Evolutionary conservation across 2,797 vertebrate genomes (phyloP), one percentile per base, ranked within the genome.

Genomic region (Tapera naevia): DNA sequence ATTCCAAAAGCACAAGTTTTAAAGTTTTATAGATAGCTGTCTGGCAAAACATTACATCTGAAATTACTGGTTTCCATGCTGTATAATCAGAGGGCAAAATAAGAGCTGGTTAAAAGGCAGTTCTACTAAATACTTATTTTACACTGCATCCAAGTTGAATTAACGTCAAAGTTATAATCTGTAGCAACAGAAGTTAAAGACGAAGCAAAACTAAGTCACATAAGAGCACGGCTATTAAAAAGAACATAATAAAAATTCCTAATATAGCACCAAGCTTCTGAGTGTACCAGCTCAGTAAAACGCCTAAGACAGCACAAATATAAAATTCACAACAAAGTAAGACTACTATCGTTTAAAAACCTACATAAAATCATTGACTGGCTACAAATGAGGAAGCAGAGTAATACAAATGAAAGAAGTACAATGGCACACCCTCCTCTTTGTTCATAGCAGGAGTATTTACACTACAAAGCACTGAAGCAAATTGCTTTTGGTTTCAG

Each of bases 361-460:
- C 72, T 62, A 57, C 43, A 70, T 62, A 33, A 65, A 85, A 39
- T 51, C 91, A 82, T 27, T 75, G 80, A 91, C 48, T 41, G 81
- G 85, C 72, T 72, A 64, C 90, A 76, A 43, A 81, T 0, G 39
- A 92, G 92, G 88, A 87, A 97, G 83, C 84, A 51, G 21, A 57
- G 65, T 79, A 66, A 53, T 37, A 88, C 80, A 86, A 93, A 87
- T 56, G 94, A 93, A 96, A 79, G 56, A 28, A 80, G 58, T 33
- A 17, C 25, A n/a, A 62, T 13, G 96, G 72, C 96, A 95, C 96
- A 86, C 96, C 96, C 94, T 93, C 80, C 60, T 46, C 84, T 96
- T 96, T 94, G 94, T 96, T 94, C 94, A 62, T 11, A 46, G 94
- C 84, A 93, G 94, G 84, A 91, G 51, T 95, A 96, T 95, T 96